Percentiles rank a stretch among this genome's conserved stretches.
Conservation (phyloP, 1,140 invertebrate genomes). For the Zaprionus davidi region DNA sequence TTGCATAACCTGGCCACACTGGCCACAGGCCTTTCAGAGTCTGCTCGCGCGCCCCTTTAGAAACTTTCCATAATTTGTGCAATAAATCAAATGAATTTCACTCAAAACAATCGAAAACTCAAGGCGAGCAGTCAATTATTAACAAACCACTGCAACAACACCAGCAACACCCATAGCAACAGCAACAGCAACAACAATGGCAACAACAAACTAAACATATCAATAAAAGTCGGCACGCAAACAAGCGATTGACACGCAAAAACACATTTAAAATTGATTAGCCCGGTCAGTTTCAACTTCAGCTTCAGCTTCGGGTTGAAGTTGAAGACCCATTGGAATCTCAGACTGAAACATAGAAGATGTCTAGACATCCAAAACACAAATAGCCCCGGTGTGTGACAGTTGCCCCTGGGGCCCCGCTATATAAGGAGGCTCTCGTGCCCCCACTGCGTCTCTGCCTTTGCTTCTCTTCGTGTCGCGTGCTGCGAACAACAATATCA, state of each 20-base stretch:
- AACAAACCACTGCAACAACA: slow-evolving; percentile 48
- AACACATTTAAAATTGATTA: slow-evolving; percentile 83
- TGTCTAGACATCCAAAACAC: slow-evolving; percentile 56
- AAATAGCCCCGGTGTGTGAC: slow-evolving; percentile 64
- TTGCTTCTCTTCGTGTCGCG: slow-evolving; percentile 59
- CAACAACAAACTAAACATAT: slow-evolving; percentile 64
- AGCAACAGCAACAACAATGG: slow-evolving; percentile 23
- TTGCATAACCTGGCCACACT: slow-evolving; percentile 60
- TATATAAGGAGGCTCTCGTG: slow-evolving; percentile 2
- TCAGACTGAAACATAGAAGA: slow-evolving; percentile 43
- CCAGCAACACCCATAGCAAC: slow-evolving; percentile 21
- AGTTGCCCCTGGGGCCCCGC: slow-evolving; percentile 55
- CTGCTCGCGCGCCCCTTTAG: slow-evolving; percentile 30
- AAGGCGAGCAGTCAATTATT: slow-evolving; percentile 73
- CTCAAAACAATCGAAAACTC: slow-evolving; percentile 74
- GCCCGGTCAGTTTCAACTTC: slow-evolving; percentile 48
- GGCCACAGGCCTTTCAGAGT: slow-evolving; percentile 26
- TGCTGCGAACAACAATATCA: slow-evolving; percentile 63
- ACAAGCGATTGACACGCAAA: slow-evolving; percentile 82
- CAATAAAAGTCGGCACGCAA: slow-evolving; percentile 80
- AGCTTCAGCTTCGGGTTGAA: slow-evolving; percentile 17
- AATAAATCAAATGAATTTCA: slow-evolving; percentile 82
- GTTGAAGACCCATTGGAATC: slow-evolving; percentile 20
- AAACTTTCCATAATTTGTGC: slow-evolving; percentile 79
- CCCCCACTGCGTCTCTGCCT: slow-evolving; percentile 9